phyloP scores from a whole-genome alignment of 2,113 vertebrate species.

The Hyperoodon ampullatus region DNA sequence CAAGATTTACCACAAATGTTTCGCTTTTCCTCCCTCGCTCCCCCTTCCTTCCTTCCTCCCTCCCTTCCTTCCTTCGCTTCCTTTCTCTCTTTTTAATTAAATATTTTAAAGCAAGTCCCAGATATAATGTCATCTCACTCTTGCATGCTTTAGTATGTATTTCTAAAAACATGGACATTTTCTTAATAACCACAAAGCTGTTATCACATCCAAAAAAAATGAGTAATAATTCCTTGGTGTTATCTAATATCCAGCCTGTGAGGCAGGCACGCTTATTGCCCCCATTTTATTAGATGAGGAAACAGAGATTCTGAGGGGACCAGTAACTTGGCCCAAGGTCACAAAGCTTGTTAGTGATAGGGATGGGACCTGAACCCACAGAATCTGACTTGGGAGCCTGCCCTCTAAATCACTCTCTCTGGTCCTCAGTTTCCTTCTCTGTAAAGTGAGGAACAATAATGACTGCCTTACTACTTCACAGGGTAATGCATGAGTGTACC shows the following conservation, averaged over 20 bases:
- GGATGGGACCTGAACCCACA: background rate
- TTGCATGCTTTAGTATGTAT: background rate
- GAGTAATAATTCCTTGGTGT: background rate
- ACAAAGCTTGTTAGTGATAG: background rate
- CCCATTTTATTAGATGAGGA: background rate
- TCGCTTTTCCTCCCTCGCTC: no score
- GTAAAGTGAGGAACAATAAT: background rate
- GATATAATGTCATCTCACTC: background rate
- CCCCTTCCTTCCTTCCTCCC: no score
- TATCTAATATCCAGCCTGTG: background rate
- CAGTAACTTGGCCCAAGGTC: background rate
- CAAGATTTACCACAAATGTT: background rate
- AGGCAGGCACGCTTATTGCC: background rate
- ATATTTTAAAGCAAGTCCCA: background rate
- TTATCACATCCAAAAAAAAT: background rate
- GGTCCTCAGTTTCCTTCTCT: background rate
- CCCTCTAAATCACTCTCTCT: background rate
- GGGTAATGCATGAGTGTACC: background rate
- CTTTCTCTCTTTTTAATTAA: background rate
- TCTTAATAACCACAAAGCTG: background rate
- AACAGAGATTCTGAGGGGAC: background rate
- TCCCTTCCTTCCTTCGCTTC: background rate
- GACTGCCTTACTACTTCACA: background rate
- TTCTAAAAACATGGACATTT: slow-evolving; percentile 19
- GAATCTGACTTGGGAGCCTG: background rate